Percentiles rank a stretch among this genome's conserved stretches.
Conservation (phyloP, 23 tunicate genomes). For the Styela clava region DNA sequence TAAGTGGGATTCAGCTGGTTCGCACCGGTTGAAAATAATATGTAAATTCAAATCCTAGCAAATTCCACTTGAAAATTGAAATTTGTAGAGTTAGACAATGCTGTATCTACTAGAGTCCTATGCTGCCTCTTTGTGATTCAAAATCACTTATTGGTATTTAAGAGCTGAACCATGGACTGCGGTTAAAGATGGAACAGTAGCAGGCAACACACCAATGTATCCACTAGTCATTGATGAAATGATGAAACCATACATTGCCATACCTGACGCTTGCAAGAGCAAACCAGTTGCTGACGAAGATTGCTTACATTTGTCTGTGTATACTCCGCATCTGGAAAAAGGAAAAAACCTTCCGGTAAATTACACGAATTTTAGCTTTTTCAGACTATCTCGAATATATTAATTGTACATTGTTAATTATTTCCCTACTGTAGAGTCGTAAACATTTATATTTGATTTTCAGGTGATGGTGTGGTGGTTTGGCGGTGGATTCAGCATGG, state of each 20-base stretch:
- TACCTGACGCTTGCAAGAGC: neutral
- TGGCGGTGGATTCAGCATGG: conserved; percentile 60
- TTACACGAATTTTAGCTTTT: neutral
- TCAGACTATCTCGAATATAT: no score
- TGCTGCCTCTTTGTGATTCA: no score
- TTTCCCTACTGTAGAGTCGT: no score
- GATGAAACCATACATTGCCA: conserved; percentile 4
- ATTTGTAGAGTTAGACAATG: no score
- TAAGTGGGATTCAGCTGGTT: no score
- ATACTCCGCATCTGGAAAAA: conserved; percentile 1
- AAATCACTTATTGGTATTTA: no score
- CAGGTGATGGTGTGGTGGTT: conserved; percentile 67
- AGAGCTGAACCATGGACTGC: conserved; percentile 45
- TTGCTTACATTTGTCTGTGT: conserved; percentile 49
- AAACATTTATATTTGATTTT: no score
- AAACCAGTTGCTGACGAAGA: conserved; percentile 25
- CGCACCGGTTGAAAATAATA: no score
- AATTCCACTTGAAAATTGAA: no score
- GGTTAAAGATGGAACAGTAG: conserved; percentile 9
- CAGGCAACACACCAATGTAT: conserved; percentile 14
- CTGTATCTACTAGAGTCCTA: no score
- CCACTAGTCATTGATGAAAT: neutral
- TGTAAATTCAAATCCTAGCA: no score
- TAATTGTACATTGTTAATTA: no score
- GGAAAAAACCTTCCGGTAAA: neutral